Conservation (phyloP, 2,888 invertebrate genomes). For the Chalcis sispes region DNA sequence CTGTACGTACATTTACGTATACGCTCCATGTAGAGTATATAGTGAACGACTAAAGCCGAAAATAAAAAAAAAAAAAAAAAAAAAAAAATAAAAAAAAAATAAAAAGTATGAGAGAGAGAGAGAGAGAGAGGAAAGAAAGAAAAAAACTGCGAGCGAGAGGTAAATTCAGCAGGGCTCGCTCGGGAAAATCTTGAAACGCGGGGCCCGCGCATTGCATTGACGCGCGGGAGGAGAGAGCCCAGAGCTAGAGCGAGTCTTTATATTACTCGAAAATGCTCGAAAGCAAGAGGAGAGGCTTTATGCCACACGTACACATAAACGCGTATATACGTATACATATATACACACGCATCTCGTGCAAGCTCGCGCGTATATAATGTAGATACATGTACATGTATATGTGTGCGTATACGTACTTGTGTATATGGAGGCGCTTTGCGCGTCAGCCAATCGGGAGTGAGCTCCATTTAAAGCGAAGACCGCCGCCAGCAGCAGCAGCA, state of each 20-base stretch:
- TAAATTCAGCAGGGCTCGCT: not conserved
- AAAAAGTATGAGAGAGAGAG: too few relatives aligned
- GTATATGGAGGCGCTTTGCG: not conserved
- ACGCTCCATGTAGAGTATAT: too few relatives aligned
- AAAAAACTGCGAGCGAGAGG: conserved; percentile 16
- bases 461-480: conserved; percentile 68
- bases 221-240: not conserved
- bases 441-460: conserved; percentile 69
- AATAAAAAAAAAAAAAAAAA: too few relatives aligned
- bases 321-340: too few relatives aligned
- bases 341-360: not conserved
- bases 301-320: not conserved
- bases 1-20: too few relatives aligned
- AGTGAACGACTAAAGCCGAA: too few relatives aligned
- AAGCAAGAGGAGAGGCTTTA: conserved; percentile 13
- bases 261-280: not conserved
- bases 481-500: too few relatives aligned
- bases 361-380: too few relatives aligned
- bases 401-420: not conserved
- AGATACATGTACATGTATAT: not conserved
- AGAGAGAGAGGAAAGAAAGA: too few relatives aligned
- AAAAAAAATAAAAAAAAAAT: too few relatives aligned
- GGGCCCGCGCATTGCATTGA: conserved; percentile 1
- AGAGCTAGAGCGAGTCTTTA: too few relatives aligned
- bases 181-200: conserved; percentile 28